Evolutionary conservation across 2,113 vertebrate genomes (phyloP), one percentile per base, ranked within the genome.

Genomic region (Nothobranchius furzeri): DNA sequence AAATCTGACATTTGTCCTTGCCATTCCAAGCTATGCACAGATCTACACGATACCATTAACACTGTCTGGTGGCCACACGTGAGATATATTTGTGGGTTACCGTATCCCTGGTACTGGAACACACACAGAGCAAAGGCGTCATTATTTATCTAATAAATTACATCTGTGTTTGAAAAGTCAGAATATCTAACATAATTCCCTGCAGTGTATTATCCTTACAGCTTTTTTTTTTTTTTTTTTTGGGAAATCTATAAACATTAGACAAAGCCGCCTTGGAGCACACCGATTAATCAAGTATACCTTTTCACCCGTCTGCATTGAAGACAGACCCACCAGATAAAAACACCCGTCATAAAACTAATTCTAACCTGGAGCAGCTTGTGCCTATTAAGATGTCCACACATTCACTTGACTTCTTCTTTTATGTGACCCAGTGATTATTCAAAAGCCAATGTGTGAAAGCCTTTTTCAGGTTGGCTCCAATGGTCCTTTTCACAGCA

Each of bases 161-260:
- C 30, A 68, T 1, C 20, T 40, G 10, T 85, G 69, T 82, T 79
- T 82, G 76, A 82, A 59, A 74, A 68, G 25, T 58, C 36, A 24
- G 35, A 64, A 59, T 24, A 58, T 53, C 68, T 63, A 55, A 56
- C 54, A 64, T 47, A 43, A 13, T 14, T 62, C 4, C 3, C 52
- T 45, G n/a, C 2, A 11, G 37, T 17, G 24, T 17, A 30, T 48
- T 53, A 51, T 64, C 54, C 7, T 0, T 52, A 67, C 55, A 61
- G 42, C 53, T 62, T 11, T 10, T 10, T 60, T 63, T 10, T 60
- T 63, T 65, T 36, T 25, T 17, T 46, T 1, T n/a, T n/a, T n/a
- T n/a, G n/a, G 45, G 43, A 47, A 60, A 46, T 62, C n/a, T 63
- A 9, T 57, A 66, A 79, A 83, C 73, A 64, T 42, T 13, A 43